Percentiles rank a stretch among this genome's conserved stretches.
phyloP scores from a whole-genome alignment of 1,140 invertebrate species.

The Drosophila ficusphila region DNA sequence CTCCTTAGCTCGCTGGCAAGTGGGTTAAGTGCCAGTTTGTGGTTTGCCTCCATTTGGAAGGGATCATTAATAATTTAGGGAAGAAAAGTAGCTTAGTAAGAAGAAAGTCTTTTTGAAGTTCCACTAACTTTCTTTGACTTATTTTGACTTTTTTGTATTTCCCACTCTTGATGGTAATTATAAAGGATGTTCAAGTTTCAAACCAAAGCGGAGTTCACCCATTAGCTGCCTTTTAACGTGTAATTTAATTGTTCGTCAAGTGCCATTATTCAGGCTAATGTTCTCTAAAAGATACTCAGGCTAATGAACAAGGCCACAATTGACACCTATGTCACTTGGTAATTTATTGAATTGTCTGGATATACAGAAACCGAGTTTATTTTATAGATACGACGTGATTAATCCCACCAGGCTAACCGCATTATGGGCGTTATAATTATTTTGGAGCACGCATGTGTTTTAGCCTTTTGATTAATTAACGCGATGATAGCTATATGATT shows the following conservation, averaged over 20 bases:
- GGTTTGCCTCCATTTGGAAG: neutral
- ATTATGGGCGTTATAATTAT: conserved; percentile 69
- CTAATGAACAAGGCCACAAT: conserved; percentile 16
- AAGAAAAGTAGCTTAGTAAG: neutral
- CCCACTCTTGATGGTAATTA: too few species aligned
- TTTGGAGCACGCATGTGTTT: conserved; percentile 53
- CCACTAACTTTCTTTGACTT: too few species aligned
- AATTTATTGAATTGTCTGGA: conserved; percentile 31
- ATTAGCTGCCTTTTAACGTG: neutral
- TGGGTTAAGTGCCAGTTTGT: conserved; percentile 13
- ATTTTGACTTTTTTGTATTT: too few species aligned
- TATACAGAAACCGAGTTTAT: neutral
- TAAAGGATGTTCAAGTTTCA: too few species aligned
- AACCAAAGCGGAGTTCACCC: neutral
- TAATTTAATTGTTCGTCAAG: neutral
- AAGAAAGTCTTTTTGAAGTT: too few species aligned
- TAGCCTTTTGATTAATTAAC: conserved; percentile 58
- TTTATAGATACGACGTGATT: conserved; percentile 16
- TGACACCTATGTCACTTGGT: conserved; percentile 51
- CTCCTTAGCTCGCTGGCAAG: conserved; percentile 2
- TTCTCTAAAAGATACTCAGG: neutral
- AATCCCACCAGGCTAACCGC: conserved; percentile 11
- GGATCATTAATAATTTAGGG: conserved; percentile 31
- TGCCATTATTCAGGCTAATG: neutral
- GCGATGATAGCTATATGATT: conserved; percentile 52